Base-by-base conservation (phyloP, 2,797 vertebrate genomes). In the Ciconia nigra region DNA sequence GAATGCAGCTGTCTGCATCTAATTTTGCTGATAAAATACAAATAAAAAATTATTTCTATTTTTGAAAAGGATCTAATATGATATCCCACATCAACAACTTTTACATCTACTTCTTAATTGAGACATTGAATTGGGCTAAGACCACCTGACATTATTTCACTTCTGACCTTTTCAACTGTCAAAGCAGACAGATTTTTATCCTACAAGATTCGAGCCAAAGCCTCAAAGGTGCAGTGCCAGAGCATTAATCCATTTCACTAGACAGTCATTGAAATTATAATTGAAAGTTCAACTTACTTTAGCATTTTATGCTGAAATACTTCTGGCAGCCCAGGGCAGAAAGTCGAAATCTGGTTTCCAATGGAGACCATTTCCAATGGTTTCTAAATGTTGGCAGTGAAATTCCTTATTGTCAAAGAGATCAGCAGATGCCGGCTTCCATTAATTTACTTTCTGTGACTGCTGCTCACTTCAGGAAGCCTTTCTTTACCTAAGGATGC, bases 211-310 rank as follows among this genome's bases (percentile, higher is more conserved):
- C 91, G 76, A 98, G 97, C 95, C 82, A 97, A 97, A 98, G 97
- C 94, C 97, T 98, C 98, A 96, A 97, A 98, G 97, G 96, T 98
- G 94, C 96, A 95, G 96, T 96, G 95, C 93, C 87, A 97, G 95
- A 96, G 89, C 93, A 97, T 97, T 97, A 98, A 98, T 98, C 98
- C 95, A 98, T 98, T 98, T 98, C 96, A 96, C 97, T 94, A 97
- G 97, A 97, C 96, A 98, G 97, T 97, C 96, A 97, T 83, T 98
- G 97, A 98, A 98, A 98, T 98, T 98, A 98, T 98, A 98, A 98
- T 98, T 98, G 97, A 98, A 98, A 98, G 97, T 98, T 98, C 98
- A 98, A 96, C 97, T 98, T 98, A 97, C 91, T 98, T 98, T 98
- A 93, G 55, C 96, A 97, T 98, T 98, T 98, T 98, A 97, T 97